Conservation (phyloP, 2,797 vertebrate species). For the Periophthalmus magnuspinnatus region DNA sequence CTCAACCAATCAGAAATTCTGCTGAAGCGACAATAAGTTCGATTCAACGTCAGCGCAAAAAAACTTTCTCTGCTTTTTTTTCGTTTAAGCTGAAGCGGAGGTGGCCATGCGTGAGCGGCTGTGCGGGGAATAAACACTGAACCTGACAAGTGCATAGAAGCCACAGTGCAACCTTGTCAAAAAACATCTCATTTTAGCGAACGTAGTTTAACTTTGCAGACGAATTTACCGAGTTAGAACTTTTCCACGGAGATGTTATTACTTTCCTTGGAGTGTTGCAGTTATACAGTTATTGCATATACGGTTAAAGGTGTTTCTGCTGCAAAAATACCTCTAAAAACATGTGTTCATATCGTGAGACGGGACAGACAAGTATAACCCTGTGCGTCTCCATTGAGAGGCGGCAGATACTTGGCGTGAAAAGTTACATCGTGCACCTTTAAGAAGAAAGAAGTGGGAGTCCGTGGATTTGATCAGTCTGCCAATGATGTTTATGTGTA, state of each 20-base stretch:
- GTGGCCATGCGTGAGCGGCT: slow-evolving; percentile 24
- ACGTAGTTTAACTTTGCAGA: slow-evolving; percentile 9
- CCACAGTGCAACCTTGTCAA: neutral
- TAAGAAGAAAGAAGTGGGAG: too few species aligned
- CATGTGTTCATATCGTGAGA: too few species aligned
- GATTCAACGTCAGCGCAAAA: slow-evolving; percentile 34
- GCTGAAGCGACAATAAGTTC: slow-evolving; percentile 21
- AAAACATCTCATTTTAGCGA: neutral
- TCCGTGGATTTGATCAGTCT: too few species aligned
- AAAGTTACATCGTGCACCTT: too few species aligned
- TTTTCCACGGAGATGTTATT: too few species aligned
- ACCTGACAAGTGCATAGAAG: slow-evolving; percentile 20
- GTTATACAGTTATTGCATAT: too few species aligned
- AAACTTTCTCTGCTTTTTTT: slow-evolving; percentile 27
- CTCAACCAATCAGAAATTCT: slow-evolving; percentile 16
- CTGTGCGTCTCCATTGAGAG: neutral
- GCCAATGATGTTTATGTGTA: too few species aligned
- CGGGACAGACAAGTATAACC: too few species aligned
- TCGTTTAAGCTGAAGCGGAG: slow-evolving; percentile 14
- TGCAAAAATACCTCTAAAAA: too few species aligned
- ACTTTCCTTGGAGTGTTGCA: too few species aligned
- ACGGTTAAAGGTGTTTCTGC: too few species aligned
- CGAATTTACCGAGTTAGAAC: neutral
- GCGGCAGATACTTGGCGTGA: too few species aligned
- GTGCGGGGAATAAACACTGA: slow-evolving; percentile 21